Conservation (phyloP, 2,888 invertebrate species). For the Psylliodes chrysocephalus region DNA sequence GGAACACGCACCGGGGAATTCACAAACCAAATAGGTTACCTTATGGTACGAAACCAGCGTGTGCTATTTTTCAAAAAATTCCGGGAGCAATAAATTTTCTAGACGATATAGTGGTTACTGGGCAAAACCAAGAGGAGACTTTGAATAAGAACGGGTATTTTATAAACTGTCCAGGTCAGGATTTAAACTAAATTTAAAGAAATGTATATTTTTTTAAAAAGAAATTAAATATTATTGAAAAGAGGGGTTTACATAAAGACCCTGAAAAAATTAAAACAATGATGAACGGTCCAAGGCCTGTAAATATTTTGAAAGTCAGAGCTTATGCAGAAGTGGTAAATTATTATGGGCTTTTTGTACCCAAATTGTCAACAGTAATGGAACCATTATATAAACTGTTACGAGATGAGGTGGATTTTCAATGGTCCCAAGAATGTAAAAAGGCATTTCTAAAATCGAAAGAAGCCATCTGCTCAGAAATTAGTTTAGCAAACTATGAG, state of each 20-base stretch:
- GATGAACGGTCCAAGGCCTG: neutral
- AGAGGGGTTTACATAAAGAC: constrained; percentile 22
- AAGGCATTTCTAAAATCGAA: constrained; percentile 13
- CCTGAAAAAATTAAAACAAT: neutral
- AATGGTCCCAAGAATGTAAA: constrained; percentile 44
- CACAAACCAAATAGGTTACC: neutral
- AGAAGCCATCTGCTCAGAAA: constrained; percentile 7
- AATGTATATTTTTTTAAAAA: constrained; percentile 29
- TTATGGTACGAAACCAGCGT: too few relatives aligned
- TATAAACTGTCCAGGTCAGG: constrained; percentile 13
- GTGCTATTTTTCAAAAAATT: constrained; percentile 54
- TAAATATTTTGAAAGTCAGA: constrained; percentile 32
- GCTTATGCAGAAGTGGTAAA: constrained; percentile 55
- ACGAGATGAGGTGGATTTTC: constrained; percentile 27
- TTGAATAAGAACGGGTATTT: constrained; percentile 26
- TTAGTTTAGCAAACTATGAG: constrained; percentile 20
- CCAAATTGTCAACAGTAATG: constrained; percentile 44
- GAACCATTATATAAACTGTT: constrained; percentile 49
- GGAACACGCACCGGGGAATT: too few relatives aligned
- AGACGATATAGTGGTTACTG: constrained; percentile 43
- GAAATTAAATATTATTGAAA: too few relatives aligned
- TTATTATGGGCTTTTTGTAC: constrained; percentile 52
- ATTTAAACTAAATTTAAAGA: constrained; percentile 24
- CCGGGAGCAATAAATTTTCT: constrained; percentile 41
- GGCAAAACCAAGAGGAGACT: constrained; percentile 29